These are phyloP conservation scores for Brienomyrus longianalis DNA, from an alignment of 2,113 vertebrate species.

Conservation along the genomic window DNA sequence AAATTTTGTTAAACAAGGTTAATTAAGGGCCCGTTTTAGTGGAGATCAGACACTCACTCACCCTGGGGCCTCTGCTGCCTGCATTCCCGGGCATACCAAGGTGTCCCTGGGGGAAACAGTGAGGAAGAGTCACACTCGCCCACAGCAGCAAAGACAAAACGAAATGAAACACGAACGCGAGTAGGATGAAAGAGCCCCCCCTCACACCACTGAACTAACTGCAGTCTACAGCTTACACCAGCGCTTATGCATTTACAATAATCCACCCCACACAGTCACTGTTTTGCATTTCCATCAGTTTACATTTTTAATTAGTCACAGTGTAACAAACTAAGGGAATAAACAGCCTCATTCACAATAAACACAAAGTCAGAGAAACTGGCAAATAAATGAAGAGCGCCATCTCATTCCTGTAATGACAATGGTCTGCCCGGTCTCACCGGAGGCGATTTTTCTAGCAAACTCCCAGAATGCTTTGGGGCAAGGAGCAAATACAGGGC, in stretches of 20 bases:
- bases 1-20: neutral
- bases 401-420: neutral
- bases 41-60: constrained; percentile 46
- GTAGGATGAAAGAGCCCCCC: neutral
- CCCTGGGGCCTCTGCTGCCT: constrained; percentile 57
- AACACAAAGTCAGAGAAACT: neutral
- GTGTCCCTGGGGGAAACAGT: constrained; percentile 56
- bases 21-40: neutral
- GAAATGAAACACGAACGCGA: neutral
- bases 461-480: neutral
- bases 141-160: neutral
- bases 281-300: neutral
- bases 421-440: neutral
- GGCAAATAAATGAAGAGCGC: neutral
- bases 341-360: neutral
- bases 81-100: constrained; percentile 53
- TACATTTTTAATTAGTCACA: neutral
- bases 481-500: neutral
- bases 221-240: neutral
- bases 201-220: neutral
- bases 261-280: neutral
- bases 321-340: neutral
- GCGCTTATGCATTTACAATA: neutral
- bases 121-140: neutral
- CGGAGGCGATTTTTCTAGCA: neutral